Base-by-base conservation (phyloP, 2,797 vertebrate species). In the Sarcoramphus papa region DNA sequence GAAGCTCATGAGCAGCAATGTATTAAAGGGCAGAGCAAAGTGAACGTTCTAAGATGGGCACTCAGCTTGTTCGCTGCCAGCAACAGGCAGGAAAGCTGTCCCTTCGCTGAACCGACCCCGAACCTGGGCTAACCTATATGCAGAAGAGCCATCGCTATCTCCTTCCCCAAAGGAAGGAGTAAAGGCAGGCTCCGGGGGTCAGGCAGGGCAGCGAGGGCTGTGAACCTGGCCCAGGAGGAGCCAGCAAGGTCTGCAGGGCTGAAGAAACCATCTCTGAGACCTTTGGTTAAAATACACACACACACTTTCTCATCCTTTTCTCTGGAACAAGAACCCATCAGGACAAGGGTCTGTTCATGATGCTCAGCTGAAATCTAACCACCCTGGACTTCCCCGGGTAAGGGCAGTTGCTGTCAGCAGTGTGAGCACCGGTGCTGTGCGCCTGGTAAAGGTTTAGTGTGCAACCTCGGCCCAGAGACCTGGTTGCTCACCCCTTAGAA, bases 71-170 rank as follows among this genome's bases (percentile, higher is more conserved):
- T 83, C 2, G 4, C 40, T 82, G 54, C 43, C 54, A 31, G 33
- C 33, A 12, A 14, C 21, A 45, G 50, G 37, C 67, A 82, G 47
- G 18, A 48, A 73, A 88, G 43, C 24, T 56, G 27, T 40, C 21
- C 41, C 51, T 76, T 73, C 0, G 3, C 50, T 80, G 40, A 43
- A 50, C 56, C 2, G 3, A 14, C 14, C n/a, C 48, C 13, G 2
- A 24, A 33, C 31, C 14, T 21, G n/a, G 21, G 43, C 50, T 0
- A 0, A 19, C 28, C 17, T 9, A 0, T 4, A n/a, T 62, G 45
- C 40, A 79, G 40, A 63, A 54, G 51, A 37, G 40, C 12, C 11
- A 12, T 31, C 3, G 0, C 28, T 37, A n/a, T 17, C 5, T 88
- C 28, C 22, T 48, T 75, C 50, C 41, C 57, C 31, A 73, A 62